These are phyloP conservation scores for Moxostoma hubbsi DNA, from an alignment of 2,797 vertebrate species.

Conservation along the genomic window DNA sequence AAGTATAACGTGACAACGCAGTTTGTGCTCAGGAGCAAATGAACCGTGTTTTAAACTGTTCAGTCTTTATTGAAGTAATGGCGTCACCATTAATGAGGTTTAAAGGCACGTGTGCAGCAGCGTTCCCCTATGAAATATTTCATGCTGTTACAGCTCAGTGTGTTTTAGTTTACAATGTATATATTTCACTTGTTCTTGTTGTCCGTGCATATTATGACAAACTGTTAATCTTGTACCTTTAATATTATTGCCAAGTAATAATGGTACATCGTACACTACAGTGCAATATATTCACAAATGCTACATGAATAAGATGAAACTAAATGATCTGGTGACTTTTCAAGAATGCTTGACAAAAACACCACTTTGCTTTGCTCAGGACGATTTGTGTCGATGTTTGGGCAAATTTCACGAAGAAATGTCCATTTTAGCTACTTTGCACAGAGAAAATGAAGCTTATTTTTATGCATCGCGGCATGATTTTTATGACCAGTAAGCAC, in stretches of 20 bases:
- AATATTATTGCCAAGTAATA: slow-evolving; percentile 62
- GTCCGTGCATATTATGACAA: slow-evolving; percentile 44
- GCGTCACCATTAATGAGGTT: slow-evolving; percentile 22
- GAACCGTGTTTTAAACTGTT: slow-evolving; percentile 31
- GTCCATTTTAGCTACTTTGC: not conserved
- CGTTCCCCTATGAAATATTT: slow-evolving; percentile 52
- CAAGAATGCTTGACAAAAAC: slow-evolving; percentile 56
- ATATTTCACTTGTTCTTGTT: slow-evolving; percentile 40
- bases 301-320: slow-evolving; percentile 75
- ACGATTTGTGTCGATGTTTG: not conserved
- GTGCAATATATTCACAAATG: slow-evolving; percentile 70
- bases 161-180: slow-evolving; percentile 56
- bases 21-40: slow-evolving; percentile 77
- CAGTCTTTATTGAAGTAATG: slow-evolving; percentile 53
- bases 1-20: slow-evolving; percentile 66
- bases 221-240: slow-evolving; percentile 65
- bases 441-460: not conserved
- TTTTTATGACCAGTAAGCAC: slow-evolving; percentile 10
- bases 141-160: slow-evolving; percentile 44
- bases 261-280: slow-evolving; percentile 71
- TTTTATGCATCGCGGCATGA: slow-evolving; percentile 37
- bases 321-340: slow-evolving; percentile 61
- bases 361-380: slow-evolving; percentile 58
- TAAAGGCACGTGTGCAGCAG: slow-evolving; percentile 57
- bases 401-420: not conserved